Evolutionary conservation across 1,140 invertebrate species (phyloP).

Genomic region (Psix sp.): DNA sequence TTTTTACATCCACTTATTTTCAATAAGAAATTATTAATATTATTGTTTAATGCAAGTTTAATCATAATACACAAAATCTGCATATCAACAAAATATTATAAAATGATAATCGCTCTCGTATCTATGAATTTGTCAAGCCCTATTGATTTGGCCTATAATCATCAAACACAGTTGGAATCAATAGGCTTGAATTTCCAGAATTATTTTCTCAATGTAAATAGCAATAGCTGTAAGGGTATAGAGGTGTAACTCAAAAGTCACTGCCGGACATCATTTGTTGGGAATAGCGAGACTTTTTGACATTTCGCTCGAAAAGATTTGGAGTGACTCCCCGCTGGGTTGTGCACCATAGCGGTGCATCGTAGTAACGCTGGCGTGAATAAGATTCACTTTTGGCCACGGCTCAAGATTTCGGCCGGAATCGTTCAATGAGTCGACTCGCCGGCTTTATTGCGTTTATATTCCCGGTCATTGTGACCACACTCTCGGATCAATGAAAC

Average conservation of each 20-base stretch:
- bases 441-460: constrained; percentile 23
- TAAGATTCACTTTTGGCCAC: constrained; percentile 34
- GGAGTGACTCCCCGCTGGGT: constrained; percentile 32
- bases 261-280: neutral
- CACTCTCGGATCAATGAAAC: constrained; percentile 37
- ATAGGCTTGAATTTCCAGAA: too few species aligned
- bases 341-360: constrained; percentile 18
- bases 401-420: constrained; percentile 25
- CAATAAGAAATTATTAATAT: too few species aligned
- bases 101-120: too few species aligned
- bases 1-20: too few species aligned
- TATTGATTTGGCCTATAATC: too few species aligned
- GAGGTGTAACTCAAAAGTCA: neutral
- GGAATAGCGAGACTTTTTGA: constrained; percentile 17
- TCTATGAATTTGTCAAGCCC: too few species aligned
- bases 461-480: constrained; percentile 35
- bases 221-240: neutral
- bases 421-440: constrained; percentile 50
- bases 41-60: too few species aligned
- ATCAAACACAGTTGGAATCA: too few species aligned
- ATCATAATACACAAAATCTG: too few species aligned
- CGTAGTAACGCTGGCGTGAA: constrained; percentile 23
- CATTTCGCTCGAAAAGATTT: constrained; percentile 26
- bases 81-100: too few species aligned
- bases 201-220: too few species aligned